Evolutionary conservation across 2,888 invertebrate genomes (phyloP).

Genomic region (Meta bourneti): DNA sequence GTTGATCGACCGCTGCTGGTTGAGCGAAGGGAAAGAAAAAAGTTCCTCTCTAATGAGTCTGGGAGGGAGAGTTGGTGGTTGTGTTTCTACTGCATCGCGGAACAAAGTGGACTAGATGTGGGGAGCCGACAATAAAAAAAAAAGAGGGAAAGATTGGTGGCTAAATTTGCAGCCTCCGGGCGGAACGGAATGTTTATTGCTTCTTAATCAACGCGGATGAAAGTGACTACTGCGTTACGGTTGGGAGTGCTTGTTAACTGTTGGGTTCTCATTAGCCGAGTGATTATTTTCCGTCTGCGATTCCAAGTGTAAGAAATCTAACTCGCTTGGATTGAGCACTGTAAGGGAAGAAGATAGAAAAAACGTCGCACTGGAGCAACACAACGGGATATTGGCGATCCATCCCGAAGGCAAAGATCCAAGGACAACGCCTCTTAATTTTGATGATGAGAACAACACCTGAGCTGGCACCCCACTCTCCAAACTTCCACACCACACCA

Average conservation of each 20-base stretch:
- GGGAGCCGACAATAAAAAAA: no score
- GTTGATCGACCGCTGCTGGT: neutral
- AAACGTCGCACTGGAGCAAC: no score
- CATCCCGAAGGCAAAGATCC: no score
- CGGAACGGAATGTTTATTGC: neutral
- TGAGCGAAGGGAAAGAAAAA: neutral
- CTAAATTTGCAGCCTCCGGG: neutral
- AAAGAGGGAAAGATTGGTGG: no score
- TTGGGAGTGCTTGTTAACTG: constrained; percentile 8
- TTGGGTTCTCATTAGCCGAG: neutral
- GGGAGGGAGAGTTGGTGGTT: neutral
- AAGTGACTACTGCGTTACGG: constrained; percentile 33
- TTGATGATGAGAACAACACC: no score
- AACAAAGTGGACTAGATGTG: neutral
- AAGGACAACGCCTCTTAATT: no score
- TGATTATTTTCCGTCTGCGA: neutral
- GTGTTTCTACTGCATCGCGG: neutral
- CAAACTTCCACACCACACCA: no score
- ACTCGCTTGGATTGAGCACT: no score
- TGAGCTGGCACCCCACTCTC: no score
- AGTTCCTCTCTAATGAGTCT: neutral
- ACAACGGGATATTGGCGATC: no score
- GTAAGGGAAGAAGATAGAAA: no score
- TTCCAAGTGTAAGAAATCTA: no score
- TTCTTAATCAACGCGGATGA: neutral